phyloP scores from a whole-genome alignment of 2,797 vertebrate genomes.

The Atherinosoma microstoma region DNA sequence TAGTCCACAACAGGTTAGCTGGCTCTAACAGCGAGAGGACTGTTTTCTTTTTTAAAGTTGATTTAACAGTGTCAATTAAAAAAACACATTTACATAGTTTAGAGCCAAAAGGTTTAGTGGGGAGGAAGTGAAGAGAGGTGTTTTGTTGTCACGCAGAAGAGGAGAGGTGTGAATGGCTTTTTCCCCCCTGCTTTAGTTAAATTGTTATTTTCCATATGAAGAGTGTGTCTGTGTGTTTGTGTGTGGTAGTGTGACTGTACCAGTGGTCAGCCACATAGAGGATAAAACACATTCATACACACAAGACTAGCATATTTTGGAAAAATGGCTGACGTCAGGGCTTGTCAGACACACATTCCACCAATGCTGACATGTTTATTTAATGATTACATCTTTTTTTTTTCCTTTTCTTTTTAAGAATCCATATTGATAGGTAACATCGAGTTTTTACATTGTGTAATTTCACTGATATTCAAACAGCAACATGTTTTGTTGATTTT shows the following conservation, averaged over 20 bases:
- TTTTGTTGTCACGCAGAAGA: slow-evolving; percentile 34
- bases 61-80: slow-evolving; percentile 50
- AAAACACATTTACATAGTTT: slow-evolving; percentile 41
- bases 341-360: slow-evolving; percentile 58
- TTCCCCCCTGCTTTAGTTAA: slow-evolving; percentile 46
- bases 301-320: slow-evolving; percentile 44
- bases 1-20: slow-evolving; percentile 19
- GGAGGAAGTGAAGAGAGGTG: slow-evolving; percentile 53
- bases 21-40: slow-evolving; percentile 26
- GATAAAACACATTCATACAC: slow-evolving; percentile 28
- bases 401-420: neutral
- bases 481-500: slow-evolving; percentile 50
- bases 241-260: neutral
- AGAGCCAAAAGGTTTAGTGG: slow-evolving; percentile 32
- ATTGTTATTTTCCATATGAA: slow-evolving; percentile 37
- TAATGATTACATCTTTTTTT: slow-evolving; percentile 27
- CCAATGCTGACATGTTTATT: slow-evolving; percentile 52
- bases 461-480: slow-evolving; percentile 50
- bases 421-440: slow-evolving; percentile 6
- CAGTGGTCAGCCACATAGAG: slow-evolving; percentile 39
- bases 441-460: slow-evolving; percentile 29
- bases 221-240: slow-evolving; percentile 34
- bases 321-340: slow-evolving; percentile 38
- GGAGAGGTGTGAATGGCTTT: slow-evolving; percentile 53
- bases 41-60: slow-evolving; percentile 55